Percentiles rank a stretch among this genome's conserved stretches.
phyloP scores from a whole-genome alignment of 2,888 invertebrate species.

The Hololepta plana region DNA sequence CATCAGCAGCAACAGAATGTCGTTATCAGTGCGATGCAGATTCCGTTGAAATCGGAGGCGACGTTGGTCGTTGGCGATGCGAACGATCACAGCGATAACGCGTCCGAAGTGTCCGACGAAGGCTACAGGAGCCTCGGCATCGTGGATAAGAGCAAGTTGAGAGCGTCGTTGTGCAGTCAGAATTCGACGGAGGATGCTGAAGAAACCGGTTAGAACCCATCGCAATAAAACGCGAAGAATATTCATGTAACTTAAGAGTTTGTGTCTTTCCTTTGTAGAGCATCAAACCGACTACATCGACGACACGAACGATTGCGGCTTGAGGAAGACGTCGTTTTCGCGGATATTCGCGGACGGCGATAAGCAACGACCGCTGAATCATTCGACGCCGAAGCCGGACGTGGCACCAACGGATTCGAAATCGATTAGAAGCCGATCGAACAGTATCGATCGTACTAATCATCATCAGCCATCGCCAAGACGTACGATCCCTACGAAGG shows the following conservation, averaged over 20 bases:
- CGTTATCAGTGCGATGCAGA: constrained; percentile 28
- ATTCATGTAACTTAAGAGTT: not conserved
- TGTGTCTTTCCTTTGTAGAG: not conserved
- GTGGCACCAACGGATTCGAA: constrained; percentile 7
- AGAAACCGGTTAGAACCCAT: constrained; percentile 37
- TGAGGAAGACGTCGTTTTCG: constrained; percentile 51
- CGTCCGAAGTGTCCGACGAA: constrained; percentile 71
- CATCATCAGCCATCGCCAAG: constrained; percentile 28
- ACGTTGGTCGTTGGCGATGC: constrained; percentile 18
- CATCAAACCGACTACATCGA: constrained; percentile 30
- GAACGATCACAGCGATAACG: constrained; percentile 56
- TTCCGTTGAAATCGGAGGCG: constrained; percentile 27
- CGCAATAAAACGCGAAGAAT: not conserved
- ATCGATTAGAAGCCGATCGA: constrained; percentile 23
- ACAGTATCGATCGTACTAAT: constrained; percentile 25
- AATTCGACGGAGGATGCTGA: constrained; percentile 56
- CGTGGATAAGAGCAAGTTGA: constrained; percentile 32
- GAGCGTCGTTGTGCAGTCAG: constrained; percentile 52
- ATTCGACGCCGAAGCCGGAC: not conserved
- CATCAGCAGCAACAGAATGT: too few relatives aligned
- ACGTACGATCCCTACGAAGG: constrained; percentile 30
- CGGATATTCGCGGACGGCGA: constrained; percentile 28
- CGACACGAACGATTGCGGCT: constrained; percentile 48
- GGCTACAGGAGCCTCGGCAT: constrained; percentile 67
- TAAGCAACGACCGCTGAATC: not conserved